Base-by-base conservation (phyloP, 2,797 vertebrate genomes). In the Neosalanx taihuensis region DNA sequence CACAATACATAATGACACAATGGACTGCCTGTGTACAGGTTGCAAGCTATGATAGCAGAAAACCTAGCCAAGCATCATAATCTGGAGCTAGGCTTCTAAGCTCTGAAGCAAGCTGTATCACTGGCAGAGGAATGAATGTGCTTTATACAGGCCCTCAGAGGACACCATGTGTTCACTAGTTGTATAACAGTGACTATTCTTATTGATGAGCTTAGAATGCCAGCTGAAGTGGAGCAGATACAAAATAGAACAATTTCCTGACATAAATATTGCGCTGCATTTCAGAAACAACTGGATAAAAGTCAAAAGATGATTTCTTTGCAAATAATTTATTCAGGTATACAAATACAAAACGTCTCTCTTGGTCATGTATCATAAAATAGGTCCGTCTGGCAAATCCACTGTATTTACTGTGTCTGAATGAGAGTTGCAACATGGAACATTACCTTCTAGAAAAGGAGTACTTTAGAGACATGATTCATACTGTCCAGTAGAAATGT, bases 281-380 rank as follows among this genome's bases (percentile, higher is more conserved):
- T 51, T 66, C 17, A 30, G 1, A 57, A 33, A 57, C 30, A 58
- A 58, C 46, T 20, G 29, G 59, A 78, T 69, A 17, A 13, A 0
- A 79, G 81, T 83, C 77, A 80, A 41, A 41, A 46, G 1, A 58
- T 59, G 56, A 57, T 57, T 73, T 86, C 53, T 61, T 89, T 85
- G 5, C 79, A 90, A 90, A 91, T 91, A 91, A 91, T 91, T 91
- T 91, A 90, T 91, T 91, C 72, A 85, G 79, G 86, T 85, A 85
- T 85, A 88, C 87, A 89, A 89, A 89, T 89, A 90, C 86, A 91
- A 89, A 90, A 87, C 88, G 83, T 73, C 82, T 83, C 81, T 77
- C 73, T 85, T 77, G 79, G 70, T 84, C 73, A 72, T 62, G 83
- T 82, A 77, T 87, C 81, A 84, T 86, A 89, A 90, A 90, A 91